phyloP scores from a whole-genome alignment of 2,113 vertebrate genomes.

The Typhlomys cinereus region DNA sequence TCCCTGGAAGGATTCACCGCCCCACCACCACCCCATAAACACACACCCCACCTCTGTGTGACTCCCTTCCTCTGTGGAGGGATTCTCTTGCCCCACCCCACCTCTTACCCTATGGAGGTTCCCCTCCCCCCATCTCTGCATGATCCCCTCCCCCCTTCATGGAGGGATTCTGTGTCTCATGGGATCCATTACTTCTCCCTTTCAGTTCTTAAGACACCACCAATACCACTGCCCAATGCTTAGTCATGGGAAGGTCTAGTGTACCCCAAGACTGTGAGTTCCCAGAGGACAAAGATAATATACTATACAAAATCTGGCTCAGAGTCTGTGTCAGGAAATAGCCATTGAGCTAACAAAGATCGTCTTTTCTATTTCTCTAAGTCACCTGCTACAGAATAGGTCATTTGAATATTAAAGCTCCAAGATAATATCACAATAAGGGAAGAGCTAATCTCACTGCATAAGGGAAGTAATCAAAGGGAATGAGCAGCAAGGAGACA shows the following conservation, averaged over 20 bases:
- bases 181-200: not conserved
- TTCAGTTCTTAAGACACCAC: not conserved
- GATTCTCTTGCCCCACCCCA: no score
- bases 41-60: not conserved
- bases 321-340: not conserved
- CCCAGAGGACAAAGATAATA: not conserved
- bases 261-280: not conserved
- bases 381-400: not conserved
- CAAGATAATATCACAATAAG: conserved; percentile 25
- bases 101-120: not conserved
- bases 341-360: not conserved
- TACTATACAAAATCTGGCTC: not conserved
- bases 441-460: not conserved
- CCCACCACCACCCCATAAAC: no score
- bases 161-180: not conserved
- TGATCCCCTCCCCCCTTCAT: not conserved
- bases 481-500: not conserved
- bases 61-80: not conserved
- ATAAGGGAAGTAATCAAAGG: not conserved
- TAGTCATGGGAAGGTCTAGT: not conserved
- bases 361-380: not conserved
- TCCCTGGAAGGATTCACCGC: not conserved
- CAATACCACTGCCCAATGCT: no score
- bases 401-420: conserved; percentile 4
- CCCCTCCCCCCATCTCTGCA: not conserved